Conservation (phyloP, 2,113 vertebrate genomes). For the Anhinga anhinga region DNA sequence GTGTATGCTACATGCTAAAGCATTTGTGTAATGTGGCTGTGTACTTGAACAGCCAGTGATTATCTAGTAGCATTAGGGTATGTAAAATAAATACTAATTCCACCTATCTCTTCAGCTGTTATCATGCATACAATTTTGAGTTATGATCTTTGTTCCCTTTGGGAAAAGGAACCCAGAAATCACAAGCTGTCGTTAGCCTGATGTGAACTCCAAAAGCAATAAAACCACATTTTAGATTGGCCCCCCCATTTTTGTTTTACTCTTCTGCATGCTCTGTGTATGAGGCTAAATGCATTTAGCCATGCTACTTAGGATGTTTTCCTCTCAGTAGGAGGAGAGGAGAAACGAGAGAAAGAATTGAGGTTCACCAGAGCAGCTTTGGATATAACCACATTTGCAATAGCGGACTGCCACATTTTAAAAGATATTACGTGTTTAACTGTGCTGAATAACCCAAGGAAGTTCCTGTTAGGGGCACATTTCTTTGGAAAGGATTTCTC, state of each 20-base stretch:
- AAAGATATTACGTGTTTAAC: neutral
- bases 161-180: neutral
- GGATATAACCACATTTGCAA: neutral
- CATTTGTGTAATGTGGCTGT: neutral
- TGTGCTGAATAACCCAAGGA: neutral
- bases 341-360: neutral
- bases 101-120: neutral
- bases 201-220: neutral
- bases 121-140: neutral
- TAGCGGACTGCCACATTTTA: neutral
- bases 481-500: neutral
- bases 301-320: neutral
- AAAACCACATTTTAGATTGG: neutral
- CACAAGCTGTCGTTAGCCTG: neutral
- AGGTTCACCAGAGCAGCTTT: neutral
- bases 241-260: neutral
- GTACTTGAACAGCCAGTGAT: neutral
- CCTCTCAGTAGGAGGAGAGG: neutral
- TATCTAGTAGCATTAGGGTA: neutral
- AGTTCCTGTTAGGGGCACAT: neutral
- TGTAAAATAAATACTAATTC: neutral
- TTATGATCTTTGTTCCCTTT: accelerated
- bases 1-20: neutral
- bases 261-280: neutral
- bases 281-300: neutral